Conservation (phyloP, 23 tunicate species). For the Trididemnum nubilum region DNA sequence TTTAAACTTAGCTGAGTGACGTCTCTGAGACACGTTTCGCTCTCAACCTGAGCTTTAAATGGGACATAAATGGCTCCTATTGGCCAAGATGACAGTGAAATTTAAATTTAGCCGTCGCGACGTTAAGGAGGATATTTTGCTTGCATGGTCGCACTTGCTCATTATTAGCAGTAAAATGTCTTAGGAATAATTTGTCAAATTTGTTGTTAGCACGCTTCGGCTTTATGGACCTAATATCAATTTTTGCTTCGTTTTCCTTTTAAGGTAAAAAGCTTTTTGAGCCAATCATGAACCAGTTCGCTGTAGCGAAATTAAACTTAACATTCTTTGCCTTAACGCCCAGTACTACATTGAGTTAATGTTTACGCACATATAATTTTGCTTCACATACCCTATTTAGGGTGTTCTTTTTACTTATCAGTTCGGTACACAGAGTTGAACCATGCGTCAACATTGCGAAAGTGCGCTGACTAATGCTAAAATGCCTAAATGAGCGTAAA, state of each 20-base stretch:
- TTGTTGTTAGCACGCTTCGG: no score
- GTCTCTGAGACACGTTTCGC: background rate
- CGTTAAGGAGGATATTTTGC: background rate
- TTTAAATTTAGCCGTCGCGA: slow-evolving; percentile 14
- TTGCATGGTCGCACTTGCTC: background rate
- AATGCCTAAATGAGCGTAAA: no score
- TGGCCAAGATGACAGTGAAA: background rate
- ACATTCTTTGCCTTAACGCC: background rate
- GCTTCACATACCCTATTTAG: no score
- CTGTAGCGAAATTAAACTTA: background rate
- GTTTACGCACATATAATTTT: no score
- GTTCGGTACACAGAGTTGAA: no score
- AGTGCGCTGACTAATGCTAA: no score
- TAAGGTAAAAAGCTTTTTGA: background rate
- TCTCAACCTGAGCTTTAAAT: background rate
- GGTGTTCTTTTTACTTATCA: no score
- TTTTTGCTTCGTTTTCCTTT: background rate
- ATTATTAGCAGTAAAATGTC: slow-evolving; percentile 10
- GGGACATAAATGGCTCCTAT: background rate
- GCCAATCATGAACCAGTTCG: background rate
- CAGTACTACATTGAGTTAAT: background rate
- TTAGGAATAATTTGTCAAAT: background rate
- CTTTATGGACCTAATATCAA: no score
- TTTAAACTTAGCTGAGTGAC: no score
- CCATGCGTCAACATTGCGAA: no score